Evolutionary conservation across 2,888 invertebrate species (phyloP).

Genomic region (Subacronicta megacephala): DNA sequence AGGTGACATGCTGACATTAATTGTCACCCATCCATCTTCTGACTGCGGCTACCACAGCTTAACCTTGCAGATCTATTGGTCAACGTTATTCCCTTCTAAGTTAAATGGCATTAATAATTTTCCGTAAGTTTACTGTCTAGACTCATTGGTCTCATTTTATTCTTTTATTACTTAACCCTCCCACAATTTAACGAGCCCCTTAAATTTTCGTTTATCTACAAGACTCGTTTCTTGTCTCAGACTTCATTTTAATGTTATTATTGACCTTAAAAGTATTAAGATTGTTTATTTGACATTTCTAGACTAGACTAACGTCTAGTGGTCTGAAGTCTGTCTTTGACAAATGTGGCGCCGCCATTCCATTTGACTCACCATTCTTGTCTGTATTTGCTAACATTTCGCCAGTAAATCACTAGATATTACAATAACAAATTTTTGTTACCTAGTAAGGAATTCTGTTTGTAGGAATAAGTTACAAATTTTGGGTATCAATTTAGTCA

Average conservation of each 20-base stretch:
- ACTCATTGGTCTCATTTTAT: too few relatives aligned
- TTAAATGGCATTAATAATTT: too few relatives aligned
- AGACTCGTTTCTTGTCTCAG: background rate
- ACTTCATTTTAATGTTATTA: conserved; percentile 1
- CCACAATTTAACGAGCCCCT: too few relatives aligned
- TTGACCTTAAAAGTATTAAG: conserved; percentile 1
- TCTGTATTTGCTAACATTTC: conserved; percentile 37
- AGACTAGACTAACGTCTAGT: conserved; percentile 33
- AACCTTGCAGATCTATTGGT: too few relatives aligned
- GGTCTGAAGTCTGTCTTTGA: conserved; percentile 59
- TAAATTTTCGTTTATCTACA: background rate
- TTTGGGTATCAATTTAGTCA: too few relatives aligned
- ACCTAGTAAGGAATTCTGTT: background rate
- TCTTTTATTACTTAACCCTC: too few relatives aligned
- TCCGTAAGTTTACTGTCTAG: too few relatives aligned
- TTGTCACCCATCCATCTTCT: too few relatives aligned
- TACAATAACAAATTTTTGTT: conserved; percentile 27
- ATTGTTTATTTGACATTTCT: conserved; percentile 47
- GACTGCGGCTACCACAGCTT: too few relatives aligned
- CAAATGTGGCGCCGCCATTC: conserved; percentile 69
- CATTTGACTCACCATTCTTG: conserved; percentile 52
- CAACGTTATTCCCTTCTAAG: too few relatives aligned
- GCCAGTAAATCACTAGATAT: conserved; percentile 42
- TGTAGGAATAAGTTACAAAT: background rate
- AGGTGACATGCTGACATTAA: too few relatives aligned